These are phyloP conservation scores for Ricordea florida DNA, from an alignment of 92 coral and sea anemone genomes.

Conservation along the genomic window DNA sequence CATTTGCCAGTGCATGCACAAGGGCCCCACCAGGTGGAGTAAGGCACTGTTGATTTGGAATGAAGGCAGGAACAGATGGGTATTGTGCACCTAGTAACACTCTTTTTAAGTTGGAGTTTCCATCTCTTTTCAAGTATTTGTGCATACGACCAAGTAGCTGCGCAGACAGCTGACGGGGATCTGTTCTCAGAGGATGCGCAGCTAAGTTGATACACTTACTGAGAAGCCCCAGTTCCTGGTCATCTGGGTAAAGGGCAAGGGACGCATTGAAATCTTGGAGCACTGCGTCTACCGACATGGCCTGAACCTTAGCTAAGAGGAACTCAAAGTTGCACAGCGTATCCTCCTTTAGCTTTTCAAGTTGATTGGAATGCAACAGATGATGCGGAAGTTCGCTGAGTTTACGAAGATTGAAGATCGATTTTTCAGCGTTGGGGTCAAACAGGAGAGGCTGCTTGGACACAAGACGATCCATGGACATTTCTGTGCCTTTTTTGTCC, in stretches of 20 bases:
- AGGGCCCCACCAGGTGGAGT: constrained; percentile 91
- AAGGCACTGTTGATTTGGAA: constrained; percentile 82
- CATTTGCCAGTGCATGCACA: constrained; percentile 63
- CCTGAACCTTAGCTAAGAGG: constrained; percentile 85
- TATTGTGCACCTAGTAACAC: constrained; percentile 67
- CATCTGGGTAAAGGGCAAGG: constrained; percentile 60
- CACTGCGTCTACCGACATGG: constrained; percentile 66
- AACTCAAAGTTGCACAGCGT: constrained; percentile 85
- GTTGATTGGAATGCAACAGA: constrained; percentile 70
- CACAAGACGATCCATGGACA: constrained; percentile 84
- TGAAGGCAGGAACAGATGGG: constrained; percentile 76
- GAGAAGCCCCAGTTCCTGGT: constrained; percentile 73
- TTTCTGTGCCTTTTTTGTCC: constrained; percentile 74
- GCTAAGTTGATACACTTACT: constrained; percentile 75
- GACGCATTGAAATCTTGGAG: constrained; percentile 80
- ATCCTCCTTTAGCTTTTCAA: constrained; percentile 58
- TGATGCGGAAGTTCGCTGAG: constrained; percentile 90
- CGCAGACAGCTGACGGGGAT: constrained; percentile 82
- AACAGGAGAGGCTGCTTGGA: constrained; percentile 87
- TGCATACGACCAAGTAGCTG: constrained; percentile 90
- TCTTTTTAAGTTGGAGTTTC: constrained; percentile 55
- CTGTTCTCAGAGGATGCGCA: constrained; percentile 68
- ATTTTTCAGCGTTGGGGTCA: constrained; percentile 60
- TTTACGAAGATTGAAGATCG: constrained; percentile 84
- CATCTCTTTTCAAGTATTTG: constrained; percentile 47